phyloP scores from a whole-genome alignment of 2,113 vertebrate species.

The Callopanchax toddi region DNA sequence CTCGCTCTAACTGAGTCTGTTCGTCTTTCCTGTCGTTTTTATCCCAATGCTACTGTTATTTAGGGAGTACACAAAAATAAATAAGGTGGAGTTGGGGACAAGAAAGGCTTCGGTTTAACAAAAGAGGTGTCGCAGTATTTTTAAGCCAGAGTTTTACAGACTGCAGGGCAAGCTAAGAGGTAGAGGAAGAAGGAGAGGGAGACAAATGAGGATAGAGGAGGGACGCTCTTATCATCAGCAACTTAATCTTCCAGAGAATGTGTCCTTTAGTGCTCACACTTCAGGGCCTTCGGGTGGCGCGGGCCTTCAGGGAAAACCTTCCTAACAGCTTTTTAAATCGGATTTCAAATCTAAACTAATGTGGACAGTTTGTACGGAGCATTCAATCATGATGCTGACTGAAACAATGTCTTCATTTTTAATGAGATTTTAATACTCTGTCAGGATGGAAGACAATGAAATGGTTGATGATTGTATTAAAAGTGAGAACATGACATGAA shows the following conservation, averaged over 20 bases:
- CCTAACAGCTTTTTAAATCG: background rate
- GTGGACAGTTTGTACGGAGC: no score
- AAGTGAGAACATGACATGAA: no score
- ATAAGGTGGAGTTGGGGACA: conserved; percentile 66
- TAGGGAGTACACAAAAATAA: conserved; percentile 71
- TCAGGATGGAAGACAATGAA: no score
- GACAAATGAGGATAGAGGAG: conserved; percentile 19
- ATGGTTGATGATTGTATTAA: no score
- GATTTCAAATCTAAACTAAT: background rate
- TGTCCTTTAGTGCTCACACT: conserved; percentile 16
- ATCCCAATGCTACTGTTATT: conserved; percentile 61
- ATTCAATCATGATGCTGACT: no score
- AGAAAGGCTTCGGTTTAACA: conserved; percentile 68
- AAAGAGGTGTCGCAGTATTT: conserved; percentile 67
- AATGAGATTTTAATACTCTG: no score
- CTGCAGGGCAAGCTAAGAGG: conserved; percentile 23
- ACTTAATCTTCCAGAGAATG: conserved; percentile 46
- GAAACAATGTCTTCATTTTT: no score
- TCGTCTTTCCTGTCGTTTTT: conserved; percentile 31
- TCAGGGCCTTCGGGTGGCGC: conserved; percentile 15
- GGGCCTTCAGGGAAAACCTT: conserved; percentile 8
- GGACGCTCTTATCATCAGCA: conserved; percentile 44
- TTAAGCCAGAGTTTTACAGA: conserved; percentile 60
- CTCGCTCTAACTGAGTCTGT: conserved; percentile 39
- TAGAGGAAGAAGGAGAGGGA: conserved; percentile 10